Percentiles rank a stretch among this genome's conserved stretches.
Evolutionary conservation across 2,797 vertebrate species (phyloP).

Genomic region (Acridotheres tristis): DNA sequence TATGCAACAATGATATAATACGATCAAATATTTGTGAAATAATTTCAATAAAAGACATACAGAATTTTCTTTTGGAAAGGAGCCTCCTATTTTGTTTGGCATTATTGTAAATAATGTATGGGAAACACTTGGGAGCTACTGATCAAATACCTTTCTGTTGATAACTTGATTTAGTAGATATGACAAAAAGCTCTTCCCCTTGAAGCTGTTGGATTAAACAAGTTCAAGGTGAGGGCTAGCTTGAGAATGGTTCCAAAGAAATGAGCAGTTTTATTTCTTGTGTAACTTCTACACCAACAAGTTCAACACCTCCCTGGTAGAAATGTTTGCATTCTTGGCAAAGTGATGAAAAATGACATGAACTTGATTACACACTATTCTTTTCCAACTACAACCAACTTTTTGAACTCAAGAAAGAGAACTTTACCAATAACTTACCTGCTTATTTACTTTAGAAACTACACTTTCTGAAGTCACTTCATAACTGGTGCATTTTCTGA

Average conservation of each 20-base stretch:
- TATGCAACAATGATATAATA: not conserved
- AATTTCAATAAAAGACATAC: not conserved
- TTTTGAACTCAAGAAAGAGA: not conserved
- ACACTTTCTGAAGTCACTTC: not conserved
- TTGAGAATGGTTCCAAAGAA: not conserved
- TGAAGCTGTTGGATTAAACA: not conserved
- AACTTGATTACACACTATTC: not conserved
- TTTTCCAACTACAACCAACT: not conserved
- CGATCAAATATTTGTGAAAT: not conserved
- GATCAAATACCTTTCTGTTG: not conserved
- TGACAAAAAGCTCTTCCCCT: constrained; percentile 32
- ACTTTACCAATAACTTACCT: not conserved
- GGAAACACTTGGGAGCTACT: not conserved
- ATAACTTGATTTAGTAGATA: constrained; percentile 11
- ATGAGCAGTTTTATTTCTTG: not conserved
- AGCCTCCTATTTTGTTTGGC: not conserved
- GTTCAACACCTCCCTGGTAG: not conserved
- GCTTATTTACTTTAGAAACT: not conserved
- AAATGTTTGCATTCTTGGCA: not conserved
- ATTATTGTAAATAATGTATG: constrained; percentile 13
- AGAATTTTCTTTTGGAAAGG: not conserved
- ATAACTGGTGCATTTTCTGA: not conserved
- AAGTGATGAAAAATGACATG: not conserved
- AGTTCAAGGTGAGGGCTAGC: constrained; percentile 32
- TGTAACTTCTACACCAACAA: not conserved